Base-by-base conservation (phyloP, 2,888 invertebrate genomes). In the Drosophila testacea region DNA sequence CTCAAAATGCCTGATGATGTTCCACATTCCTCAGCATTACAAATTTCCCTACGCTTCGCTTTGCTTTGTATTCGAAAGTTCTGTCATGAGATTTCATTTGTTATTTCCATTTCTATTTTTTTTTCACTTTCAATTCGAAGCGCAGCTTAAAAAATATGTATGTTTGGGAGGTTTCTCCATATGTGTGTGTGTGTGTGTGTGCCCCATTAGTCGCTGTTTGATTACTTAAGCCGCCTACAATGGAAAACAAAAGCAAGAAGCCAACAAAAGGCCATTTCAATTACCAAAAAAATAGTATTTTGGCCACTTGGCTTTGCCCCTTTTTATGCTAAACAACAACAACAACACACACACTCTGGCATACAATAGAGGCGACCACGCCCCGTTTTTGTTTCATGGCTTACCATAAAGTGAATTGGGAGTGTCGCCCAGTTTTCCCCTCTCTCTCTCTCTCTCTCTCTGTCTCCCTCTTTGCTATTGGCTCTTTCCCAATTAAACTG, bases 211-310 rank as follows among this genome's bases (percentile, higher is more conserved):
- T 64, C 65, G 71, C 65, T 50, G 41, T 73, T 71, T 85, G 83
- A 85, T 83, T 83, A 83, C 83, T 83, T 85, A 83, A 75, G 83
- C 83, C 79, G 74, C 83, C 78, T 67, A 67, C 68, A 68, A 69
- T 62, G 47, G 59, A 54, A 64, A 77, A 71, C 52, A 69, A 75
- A 69, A 52, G 52, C 62, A 41, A 39, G 67, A 50, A 50, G 59
- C 63, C 41, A 32, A 64, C 47, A 71, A 70, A 68, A 61, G 73
- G 59, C 63, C 73, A 77, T 85, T 85, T 84, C 87, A 85, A 85
- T 85, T 85, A 85, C 80, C 86, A 61, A 73, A 69, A 59, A 66
- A 50, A 54, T 61, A 34, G 64, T 68, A 44, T 61, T 38, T 55
- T 60, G 66, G 60, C 66, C 76, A 65, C 69, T 68, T 72, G 62